A percentile compares a stretch with the other conserved stretches of the same genome.
Conservation (phyloP, 2,797 vertebrate species). For the Gephyroberyx darwinii region DNA sequence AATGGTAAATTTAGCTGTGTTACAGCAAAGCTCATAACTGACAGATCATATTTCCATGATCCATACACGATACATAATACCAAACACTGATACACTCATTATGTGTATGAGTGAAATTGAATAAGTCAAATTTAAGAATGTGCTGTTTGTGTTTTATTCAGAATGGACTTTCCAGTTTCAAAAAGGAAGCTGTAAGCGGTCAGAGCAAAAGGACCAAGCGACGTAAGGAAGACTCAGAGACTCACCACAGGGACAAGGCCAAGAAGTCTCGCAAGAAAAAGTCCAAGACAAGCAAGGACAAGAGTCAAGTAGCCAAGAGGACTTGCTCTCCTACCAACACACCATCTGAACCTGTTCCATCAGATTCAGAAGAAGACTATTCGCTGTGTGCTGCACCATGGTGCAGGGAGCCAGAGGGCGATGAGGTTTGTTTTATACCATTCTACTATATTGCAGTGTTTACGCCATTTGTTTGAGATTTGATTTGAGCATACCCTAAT, state of each 20-base stretch:
- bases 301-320: constrained; percentile 81
- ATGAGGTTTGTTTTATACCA: constrained; percentile 86
- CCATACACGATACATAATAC: no score
- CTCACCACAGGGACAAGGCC: constrained; percentile 75
- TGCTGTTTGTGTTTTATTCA: constrained; percentile 52
- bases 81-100: not conserved
- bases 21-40: not conserved
- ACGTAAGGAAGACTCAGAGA: constrained; percentile 84
- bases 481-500: not conserved
- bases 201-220: constrained; percentile 90
- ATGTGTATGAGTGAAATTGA: not conserved
- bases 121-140: not conserved
- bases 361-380: constrained; percentile 95
- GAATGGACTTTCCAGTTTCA: constrained; percentile 82
- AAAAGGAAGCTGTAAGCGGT: constrained; percentile 79
- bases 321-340: constrained; percentile 78
- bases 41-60: not conserved
- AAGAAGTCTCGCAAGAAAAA: constrained; percentile 91
- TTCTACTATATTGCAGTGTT: not conserved
- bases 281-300: constrained; percentile 83
- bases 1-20: not conserved
- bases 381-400: constrained; percentile 93
- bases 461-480: not conserved
- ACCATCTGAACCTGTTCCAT: constrained; percentile 84
- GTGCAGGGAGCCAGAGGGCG: constrained; percentile 95